A percentile compares a stretch with the other conserved stretches of the same genome.
These are phyloP conservation scores for Entelurus aequoreus DNA, from an alignment of 2,113 vertebrate species.

Conservation along the genomic window DNA sequence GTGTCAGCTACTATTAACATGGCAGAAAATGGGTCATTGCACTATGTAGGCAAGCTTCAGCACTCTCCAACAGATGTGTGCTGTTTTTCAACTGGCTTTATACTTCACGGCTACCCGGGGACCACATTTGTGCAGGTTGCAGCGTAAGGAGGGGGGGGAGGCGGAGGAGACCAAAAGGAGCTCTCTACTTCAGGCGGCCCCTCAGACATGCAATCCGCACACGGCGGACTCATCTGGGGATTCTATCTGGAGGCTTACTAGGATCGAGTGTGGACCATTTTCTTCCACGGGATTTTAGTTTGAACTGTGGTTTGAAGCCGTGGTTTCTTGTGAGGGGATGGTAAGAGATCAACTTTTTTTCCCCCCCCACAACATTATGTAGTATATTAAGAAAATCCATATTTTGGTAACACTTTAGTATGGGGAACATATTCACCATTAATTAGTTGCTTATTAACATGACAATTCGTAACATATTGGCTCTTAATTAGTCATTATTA, in stretches of 20 bases:
- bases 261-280: slow-evolving; percentile 20
- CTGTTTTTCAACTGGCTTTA: slow-evolving; percentile 11
- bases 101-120: slow-evolving; percentile 16
- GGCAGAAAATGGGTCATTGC: slow-evolving; percentile 9
- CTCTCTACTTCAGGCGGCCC: slow-evolving; percentile 24
- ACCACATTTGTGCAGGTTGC: slow-evolving; percentile 31
- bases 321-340: background rate
- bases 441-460: too few species aligned
- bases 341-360: background rate
- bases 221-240: slow-evolving; percentile 21
- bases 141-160: slow-evolving; percentile 15
- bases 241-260: slow-evolving; percentile 13
- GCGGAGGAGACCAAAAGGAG: slow-evolving; percentile 31
- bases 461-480: too few species aligned
- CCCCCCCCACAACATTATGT: too few species aligned
- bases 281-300: slow-evolving; percentile 1
- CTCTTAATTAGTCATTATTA: too few species aligned
- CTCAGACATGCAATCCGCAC: slow-evolving; percentile 31
- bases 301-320: background rate
- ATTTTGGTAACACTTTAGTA: too few species aligned
- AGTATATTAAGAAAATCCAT: too few species aligned
- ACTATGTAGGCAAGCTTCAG: slow-evolving; percentile 14
- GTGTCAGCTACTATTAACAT: slow-evolving; percentile 12
- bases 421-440: too few species aligned
- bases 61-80: slow-evolving; percentile 2